phyloP scores from a whole-genome alignment of 2,888 invertebrate genomes.

The Hypsopygia costalis region DNA sequence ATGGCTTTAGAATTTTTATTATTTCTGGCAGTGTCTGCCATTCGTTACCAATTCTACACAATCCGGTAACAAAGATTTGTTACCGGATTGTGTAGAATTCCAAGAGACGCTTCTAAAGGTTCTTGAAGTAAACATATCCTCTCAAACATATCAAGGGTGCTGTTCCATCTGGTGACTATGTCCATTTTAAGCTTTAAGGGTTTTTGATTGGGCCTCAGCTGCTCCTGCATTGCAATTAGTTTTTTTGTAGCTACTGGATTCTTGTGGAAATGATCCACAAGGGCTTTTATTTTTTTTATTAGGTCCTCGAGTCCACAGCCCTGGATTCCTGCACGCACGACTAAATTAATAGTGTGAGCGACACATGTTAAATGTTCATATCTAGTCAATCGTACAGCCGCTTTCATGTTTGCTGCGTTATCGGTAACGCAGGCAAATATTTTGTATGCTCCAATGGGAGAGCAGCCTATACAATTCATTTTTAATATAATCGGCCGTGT shows the following conservation, averaged over 20 bases:
- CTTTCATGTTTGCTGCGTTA: slow-evolving; percentile 30
- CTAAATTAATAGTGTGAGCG: slow-evolving; percentile 27
- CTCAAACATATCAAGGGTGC: slow-evolving; percentile 25
- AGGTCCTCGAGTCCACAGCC: slow-evolving; percentile 17
- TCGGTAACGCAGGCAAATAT: slow-evolving; percentile 25
- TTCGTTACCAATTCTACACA: slow-evolving; percentile 19
- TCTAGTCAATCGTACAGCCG: slow-evolving; percentile 25
- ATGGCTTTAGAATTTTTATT: slow-evolving; percentile 24
- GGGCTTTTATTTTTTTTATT: slow-evolving; percentile 26
- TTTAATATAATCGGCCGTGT: slow-evolving; percentile 23
- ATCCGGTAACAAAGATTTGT: slow-evolving; percentile 25
- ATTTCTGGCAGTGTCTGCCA: slow-evolving; percentile 26
- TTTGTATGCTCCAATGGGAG: slow-evolving; percentile 12
- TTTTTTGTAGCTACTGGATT: slow-evolving; percentile 25
- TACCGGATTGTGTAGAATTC: slow-evolving; percentile 24
- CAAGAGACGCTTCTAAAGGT: slow-evolving; percentile 22
- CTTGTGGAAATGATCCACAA: slow-evolving; percentile 26
- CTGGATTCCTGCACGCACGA: slow-evolving; percentile 25
- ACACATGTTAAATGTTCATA: slow-evolving; percentile 27
- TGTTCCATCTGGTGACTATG: slow-evolving; percentile 24
- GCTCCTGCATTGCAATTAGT: slow-evolving; percentile 21
- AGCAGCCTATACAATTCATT: slow-evolving; percentile 18
- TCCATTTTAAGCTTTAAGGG: slow-evolving; percentile 21
- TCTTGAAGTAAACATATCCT: slow-evolving; percentile 24
- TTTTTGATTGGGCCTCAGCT: slow-evolving; percentile 14